phyloP scores from a whole-genome alignment of 2,797 vertebrate species.

The Tympanoctomys barrerae region DNA sequence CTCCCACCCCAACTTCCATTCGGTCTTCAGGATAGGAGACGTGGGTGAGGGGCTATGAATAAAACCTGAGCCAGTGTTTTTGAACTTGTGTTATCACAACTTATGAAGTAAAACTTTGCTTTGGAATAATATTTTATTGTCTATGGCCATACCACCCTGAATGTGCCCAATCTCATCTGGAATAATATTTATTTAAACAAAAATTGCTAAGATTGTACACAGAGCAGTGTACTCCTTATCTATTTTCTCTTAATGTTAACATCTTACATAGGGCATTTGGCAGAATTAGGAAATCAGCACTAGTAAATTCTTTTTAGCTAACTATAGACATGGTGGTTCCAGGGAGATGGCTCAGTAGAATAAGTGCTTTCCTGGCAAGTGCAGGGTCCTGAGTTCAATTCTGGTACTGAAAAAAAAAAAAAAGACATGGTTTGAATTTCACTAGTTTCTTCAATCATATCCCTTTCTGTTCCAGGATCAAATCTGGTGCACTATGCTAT shows the following conservation, averaged over 20 bases:
- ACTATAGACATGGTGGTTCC: not conserved
- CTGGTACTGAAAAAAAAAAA: too few species aligned
- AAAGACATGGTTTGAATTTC: not conserved
- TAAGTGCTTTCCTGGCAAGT: too few species aligned
- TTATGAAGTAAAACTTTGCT: slow-evolving; percentile 15
- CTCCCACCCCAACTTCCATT: not conserved
- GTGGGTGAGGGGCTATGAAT: not conserved
- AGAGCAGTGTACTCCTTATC: not conserved
- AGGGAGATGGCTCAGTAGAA: too few species aligned
- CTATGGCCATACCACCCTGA: too few species aligned
- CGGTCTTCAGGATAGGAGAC: not conserved
- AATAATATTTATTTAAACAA: slow-evolving; percentile 30
- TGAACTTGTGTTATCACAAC: not conserved
- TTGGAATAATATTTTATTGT: slow-evolving; percentile 1
- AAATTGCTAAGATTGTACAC: not conserved
- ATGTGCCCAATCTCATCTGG: too few species aligned
- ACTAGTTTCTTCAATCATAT: not conserved
- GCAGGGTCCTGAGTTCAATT: too few species aligned
- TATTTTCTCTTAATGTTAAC: not conserved
- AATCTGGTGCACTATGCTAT: not conserved
- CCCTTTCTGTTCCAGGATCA: slow-evolving; percentile 9
- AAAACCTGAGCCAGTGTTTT: not conserved
- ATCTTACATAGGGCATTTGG: not conserved
- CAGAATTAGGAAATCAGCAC: not conserved
- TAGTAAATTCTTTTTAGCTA: not conserved